Conservation (phyloP, 2,113 vertebrate species). For the Rhipidura dahli region DNA sequence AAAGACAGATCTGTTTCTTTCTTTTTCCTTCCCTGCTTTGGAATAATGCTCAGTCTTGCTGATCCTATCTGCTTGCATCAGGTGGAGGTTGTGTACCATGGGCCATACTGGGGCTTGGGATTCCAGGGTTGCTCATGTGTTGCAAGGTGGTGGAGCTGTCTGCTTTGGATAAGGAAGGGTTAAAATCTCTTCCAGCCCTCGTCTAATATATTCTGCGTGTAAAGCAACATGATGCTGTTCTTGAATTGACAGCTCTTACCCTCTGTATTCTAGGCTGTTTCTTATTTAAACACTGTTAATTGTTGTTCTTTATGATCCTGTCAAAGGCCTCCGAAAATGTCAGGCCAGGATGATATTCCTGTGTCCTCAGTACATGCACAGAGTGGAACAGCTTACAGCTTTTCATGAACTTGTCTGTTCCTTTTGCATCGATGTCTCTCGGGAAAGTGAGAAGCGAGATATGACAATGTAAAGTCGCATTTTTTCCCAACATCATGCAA, state of each 20-base stretch:
- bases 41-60: background rate
- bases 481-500: background rate
- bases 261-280: background rate
- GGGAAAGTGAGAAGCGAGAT: background rate
- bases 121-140: background rate
- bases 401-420: background rate
- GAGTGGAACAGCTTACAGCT: background rate
- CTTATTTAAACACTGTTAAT: background rate
- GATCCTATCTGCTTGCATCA: background rate
- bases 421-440: background rate
- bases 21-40: fast-evolving
- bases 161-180: background rate
- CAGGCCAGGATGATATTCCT: background rate
- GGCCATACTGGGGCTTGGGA: background rate
- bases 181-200: background rate
- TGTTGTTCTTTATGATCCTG: background rate
- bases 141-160: background rate
- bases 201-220: background rate
- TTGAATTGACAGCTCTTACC: background rate
- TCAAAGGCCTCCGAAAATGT: background rate
- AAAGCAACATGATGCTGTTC: background rate
- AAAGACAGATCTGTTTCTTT: background rate
- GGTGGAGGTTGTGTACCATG: background rate
- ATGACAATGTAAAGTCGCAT: background rate
- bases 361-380: background rate